phyloP scores from a whole-genome alignment of 64 coral and sea anemone species.

The Acropora tenuis region DNA sequence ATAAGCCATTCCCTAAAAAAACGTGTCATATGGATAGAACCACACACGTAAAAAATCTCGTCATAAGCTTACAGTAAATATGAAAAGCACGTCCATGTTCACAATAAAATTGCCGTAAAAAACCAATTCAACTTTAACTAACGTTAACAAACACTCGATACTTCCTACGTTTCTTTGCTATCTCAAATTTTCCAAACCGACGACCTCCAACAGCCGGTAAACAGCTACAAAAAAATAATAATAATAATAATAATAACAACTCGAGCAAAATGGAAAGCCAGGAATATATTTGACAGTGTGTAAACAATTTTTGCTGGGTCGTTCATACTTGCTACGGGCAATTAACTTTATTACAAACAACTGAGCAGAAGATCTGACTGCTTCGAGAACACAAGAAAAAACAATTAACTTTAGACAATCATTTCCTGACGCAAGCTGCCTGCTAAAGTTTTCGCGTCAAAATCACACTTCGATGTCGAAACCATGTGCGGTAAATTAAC shows the following conservation, averaged over 20 bases:
- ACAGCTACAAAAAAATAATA: too few species aligned
- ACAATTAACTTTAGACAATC: background rate
- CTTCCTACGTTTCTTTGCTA: too few species aligned
- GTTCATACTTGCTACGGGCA: constrained; percentile 2
- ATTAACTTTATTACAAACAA: constrained; percentile 8
- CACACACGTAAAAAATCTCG: background rate
- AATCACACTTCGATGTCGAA: background rate
- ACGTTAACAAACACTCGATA: background rate
- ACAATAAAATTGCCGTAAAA: constrained; percentile 36
- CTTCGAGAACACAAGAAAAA: background rate
- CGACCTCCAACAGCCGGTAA: background rate
- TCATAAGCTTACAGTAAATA: background rate
- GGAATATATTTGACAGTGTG: constrained; percentile 22
- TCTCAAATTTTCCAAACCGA: background rate
- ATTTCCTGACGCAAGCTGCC: background rate
- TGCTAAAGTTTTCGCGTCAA: background rate
- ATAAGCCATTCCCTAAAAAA: too few species aligned
- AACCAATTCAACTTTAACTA: background rate
- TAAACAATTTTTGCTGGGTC: constrained; percentile 23
- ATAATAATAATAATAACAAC: background rate
- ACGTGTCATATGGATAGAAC: background rate
- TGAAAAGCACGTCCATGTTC: background rate
- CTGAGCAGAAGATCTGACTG: background rate
- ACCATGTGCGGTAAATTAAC: background rate
- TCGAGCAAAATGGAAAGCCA: background rate